phyloP scores from a whole-genome alignment of 2,797 vertebrate genomes.

The Amazona finschi region DNA sequence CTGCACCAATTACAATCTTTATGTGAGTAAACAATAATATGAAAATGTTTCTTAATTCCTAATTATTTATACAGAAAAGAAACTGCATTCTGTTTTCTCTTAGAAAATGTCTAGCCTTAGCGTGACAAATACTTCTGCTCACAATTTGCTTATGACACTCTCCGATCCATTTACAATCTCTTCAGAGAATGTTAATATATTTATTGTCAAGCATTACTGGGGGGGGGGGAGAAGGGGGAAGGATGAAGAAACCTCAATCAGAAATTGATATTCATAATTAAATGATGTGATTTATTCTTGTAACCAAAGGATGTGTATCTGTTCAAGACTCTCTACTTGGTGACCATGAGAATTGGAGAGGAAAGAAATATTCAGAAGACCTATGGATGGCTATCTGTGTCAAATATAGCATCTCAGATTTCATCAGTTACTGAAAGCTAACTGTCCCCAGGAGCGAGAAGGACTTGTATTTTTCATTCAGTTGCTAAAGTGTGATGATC shows the following conservation, averaged over 20 bases:
- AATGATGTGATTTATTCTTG: background rate
- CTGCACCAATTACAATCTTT: background rate
- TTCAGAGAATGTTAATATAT: background rate
- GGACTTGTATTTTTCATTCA: background rate
- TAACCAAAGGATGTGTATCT: background rate
- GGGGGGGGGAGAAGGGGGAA: rapidly evolving
- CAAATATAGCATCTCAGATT: background rate
- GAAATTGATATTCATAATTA: background rate
- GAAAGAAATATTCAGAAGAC: background rate
- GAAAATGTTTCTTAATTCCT: background rate
- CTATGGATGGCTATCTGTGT: background rate
- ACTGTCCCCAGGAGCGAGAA: background rate
- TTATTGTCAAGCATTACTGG: background rate
- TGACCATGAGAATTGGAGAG: background rate
- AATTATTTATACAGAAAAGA: background rate
- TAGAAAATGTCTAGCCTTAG: background rate
- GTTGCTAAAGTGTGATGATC: background rate
- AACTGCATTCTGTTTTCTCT: background rate
- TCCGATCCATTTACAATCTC: background rate
- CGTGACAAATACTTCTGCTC: background rate
- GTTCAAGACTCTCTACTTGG: background rate
- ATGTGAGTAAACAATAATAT: background rate
- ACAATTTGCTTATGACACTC: background rate
- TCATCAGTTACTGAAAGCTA: background rate
- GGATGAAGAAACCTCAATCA: background rate